A percentile compares a stretch with the other conserved stretches of the same genome.
These are phyloP conservation scores for Mnemiopsis leidyi DNA, from an alignment of 37 sponge, comb jelly and placozoan species.

Conservation along the genomic window DNA sequence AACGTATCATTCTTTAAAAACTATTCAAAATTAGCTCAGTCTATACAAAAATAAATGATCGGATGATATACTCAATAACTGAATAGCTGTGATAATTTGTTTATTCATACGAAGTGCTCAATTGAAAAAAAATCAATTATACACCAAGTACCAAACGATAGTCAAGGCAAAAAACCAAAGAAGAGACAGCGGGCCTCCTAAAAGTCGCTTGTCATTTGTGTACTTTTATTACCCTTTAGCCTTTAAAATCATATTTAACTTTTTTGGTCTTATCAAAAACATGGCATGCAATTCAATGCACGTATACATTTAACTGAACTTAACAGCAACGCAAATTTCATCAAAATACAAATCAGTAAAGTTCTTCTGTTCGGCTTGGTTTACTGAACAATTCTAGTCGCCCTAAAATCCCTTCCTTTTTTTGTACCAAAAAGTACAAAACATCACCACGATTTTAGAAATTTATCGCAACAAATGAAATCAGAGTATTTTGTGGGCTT, in stretches of 20 bases:
- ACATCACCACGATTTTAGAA: neutral
- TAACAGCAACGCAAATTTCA: neutral
- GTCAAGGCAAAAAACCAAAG: no score
- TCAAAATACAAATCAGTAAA: neutral
- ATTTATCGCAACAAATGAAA: neutral
- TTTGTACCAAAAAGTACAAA: neutral
- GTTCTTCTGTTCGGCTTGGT: neutral
- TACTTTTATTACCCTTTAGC: no score
- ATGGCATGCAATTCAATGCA: neutral
- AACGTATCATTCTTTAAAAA: constrained; percentile 58
- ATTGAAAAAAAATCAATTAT: no score
- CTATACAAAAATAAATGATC: constrained; percentile 50
- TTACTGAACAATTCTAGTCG: neutral
- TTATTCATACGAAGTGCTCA: no score
- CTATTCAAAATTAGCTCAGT: constrained; percentile 63
- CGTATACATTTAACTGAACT: neutral
- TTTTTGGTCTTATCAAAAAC: neutral
- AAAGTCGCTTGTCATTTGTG: no score
- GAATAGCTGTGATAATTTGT: neutral
- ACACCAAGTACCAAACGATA: neutral
- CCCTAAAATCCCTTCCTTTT: neutral
- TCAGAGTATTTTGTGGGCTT: neutral
- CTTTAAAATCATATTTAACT: neutral
- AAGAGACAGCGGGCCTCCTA: no score
- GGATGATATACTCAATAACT: neutral